Evolutionary conservation across 2,888 invertebrate genomes (phyloP).

Genomic region (Furcula furcula): DNA sequence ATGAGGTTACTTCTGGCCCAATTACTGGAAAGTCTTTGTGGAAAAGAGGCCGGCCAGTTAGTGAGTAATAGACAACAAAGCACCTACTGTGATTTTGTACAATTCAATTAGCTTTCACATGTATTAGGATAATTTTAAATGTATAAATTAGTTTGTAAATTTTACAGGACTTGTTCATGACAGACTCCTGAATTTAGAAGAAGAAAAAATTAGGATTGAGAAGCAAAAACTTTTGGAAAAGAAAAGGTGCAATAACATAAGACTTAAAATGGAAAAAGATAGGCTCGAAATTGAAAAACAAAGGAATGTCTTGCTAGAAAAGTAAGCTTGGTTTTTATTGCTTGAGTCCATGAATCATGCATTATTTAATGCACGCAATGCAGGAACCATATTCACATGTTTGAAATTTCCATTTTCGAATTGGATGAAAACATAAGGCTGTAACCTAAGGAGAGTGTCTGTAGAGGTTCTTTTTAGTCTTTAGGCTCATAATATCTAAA

Average conservation of each 20-base stretch:
- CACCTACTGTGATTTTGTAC: not conserved
- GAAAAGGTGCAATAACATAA: slow-evolving; percentile 58
- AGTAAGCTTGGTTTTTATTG: slow-evolving; percentile 33
- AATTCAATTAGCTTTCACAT: not conserved
- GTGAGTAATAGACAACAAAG: slow-evolving; percentile 30
- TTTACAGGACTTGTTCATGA: slow-evolving; percentile 51
- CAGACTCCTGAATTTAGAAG: slow-evolving; percentile 52
- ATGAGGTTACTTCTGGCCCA: slow-evolving; percentile 51
- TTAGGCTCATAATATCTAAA: no score
- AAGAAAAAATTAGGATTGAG: slow-evolving; percentile 56
- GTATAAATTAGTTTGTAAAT: no score
- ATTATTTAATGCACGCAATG: no score
- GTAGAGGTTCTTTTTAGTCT: not conserved
- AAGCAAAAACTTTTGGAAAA: slow-evolving; percentile 60
- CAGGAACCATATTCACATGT: not conserved
- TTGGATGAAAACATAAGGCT: not conserved
- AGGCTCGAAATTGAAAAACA: slow-evolving; percentile 57
- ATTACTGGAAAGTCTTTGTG: slow-evolving; percentile 44
- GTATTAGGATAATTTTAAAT: not conserved
- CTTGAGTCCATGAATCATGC: not conserved
- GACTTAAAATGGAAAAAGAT: slow-evolving; percentile 56
- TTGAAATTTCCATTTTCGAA: not conserved
- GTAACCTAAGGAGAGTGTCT: not conserved
- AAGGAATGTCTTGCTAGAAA: slow-evolving; percentile 53
- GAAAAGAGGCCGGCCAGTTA: slow-evolving; percentile 52